These are phyloP conservation scores for Schizopygopsis pylzovi DNA, from an alignment of 2,797 vertebrate species.

Conservation along the genomic window DNA sequence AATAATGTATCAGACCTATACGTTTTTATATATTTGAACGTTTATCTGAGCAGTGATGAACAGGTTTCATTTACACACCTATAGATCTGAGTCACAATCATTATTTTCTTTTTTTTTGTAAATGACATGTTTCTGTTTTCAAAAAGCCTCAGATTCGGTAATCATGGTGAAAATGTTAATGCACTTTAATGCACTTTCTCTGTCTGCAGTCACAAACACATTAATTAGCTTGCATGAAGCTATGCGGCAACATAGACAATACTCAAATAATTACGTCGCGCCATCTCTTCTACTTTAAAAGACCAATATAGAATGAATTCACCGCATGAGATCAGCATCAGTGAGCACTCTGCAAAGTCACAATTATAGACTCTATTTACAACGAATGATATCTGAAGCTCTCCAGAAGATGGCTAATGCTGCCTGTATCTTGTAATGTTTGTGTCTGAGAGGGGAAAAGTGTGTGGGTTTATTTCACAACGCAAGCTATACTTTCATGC, in stretches of 20 bases:
- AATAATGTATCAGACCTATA: background rate
- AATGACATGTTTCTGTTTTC: background rate
- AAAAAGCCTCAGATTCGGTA: background rate
- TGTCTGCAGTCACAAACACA: constrained; percentile 13
- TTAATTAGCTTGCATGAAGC: constrained; percentile 24
- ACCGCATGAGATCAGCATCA: background rate
- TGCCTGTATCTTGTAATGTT: constrained; percentile 31
- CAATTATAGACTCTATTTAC: constrained; percentile 6
- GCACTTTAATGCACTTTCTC: background rate
- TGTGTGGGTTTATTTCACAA: constrained; percentile 28
- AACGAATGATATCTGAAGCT: background rate
- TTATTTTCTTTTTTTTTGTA: background rate
- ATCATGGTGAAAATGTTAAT: background rate
- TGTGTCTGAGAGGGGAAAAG: constrained; percentile 33
- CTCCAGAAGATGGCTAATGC: background rate
- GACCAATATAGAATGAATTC: background rate
- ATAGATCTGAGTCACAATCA: background rate
- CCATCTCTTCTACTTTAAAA: background rate
- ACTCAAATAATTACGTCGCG: background rate
- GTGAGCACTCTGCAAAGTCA: constrained; percentile 25
- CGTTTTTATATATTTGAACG: background rate
- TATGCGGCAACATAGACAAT: constrained; percentile 7
- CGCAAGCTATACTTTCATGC: constrained; percentile 47
- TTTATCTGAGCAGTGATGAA: background rate
- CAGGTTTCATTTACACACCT: background rate